These are phyloP conservation scores for Chrysopilus asiliformis DNA, from an alignment of 2,888 invertebrate species.

Conservation along the genomic window DNA sequence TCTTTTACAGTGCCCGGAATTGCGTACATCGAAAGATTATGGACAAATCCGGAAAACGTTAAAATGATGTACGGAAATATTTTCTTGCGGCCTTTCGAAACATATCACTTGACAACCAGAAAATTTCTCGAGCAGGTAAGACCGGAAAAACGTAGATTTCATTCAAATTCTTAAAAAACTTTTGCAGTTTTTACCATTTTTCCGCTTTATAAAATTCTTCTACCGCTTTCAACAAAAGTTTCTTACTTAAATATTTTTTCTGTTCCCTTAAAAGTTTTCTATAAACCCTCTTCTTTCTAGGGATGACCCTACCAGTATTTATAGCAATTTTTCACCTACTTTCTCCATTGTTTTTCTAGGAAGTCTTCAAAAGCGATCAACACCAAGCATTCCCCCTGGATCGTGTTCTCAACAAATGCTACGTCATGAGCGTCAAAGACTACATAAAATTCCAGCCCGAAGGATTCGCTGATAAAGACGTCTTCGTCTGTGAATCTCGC, in stretches of 20 bases:
- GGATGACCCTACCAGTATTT: too few relatives aligned
- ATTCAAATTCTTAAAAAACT: not conserved
- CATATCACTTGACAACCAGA: conserved; percentile 86
- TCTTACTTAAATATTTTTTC: too few relatives aligned
- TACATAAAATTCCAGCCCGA: conserved; percentile 83
- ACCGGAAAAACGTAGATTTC: not conserved
- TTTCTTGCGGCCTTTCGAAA: conserved; percentile 86
- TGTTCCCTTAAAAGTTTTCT: too few relatives aligned
- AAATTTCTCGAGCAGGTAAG: conserved; percentile 75
- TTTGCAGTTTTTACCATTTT: too few relatives aligned
- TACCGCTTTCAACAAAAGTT: too few relatives aligned
- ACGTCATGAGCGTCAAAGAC: conserved; percentile 87
- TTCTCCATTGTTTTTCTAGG: conserved; percentile 30
- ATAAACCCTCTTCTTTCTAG: too few relatives aligned
- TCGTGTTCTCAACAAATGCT: conserved; percentile 77
- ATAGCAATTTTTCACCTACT: not conserved
- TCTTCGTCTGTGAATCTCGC: conserved; percentile 93
- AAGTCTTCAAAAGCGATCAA: conserved; percentile 90
- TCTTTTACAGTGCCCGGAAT: conserved; percentile 53
- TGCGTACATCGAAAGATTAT: conserved; percentile 77
- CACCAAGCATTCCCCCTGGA: conserved; percentile 73
- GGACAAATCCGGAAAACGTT: conserved; percentile 68
- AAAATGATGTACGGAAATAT: conserved; percentile 87
- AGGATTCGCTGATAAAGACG: conserved; percentile 80
- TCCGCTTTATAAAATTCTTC: not conserved